These are phyloP conservation scores for Achroia grisella DNA, from an alignment of 1,140 invertebrate species.

Conservation along the genomic window DNA sequence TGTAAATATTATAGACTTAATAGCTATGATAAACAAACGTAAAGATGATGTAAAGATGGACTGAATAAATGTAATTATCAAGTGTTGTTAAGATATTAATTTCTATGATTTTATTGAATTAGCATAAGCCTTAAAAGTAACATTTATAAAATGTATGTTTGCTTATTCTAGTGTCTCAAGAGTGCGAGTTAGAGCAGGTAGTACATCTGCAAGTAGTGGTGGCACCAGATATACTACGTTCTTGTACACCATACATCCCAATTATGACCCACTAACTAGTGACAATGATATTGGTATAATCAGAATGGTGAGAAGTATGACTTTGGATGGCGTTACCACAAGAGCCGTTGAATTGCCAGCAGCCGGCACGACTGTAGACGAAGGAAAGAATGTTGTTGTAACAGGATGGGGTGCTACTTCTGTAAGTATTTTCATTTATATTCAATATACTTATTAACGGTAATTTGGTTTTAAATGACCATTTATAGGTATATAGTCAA, in stretches of 20 bases:
- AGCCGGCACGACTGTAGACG: conserved; percentile 9
- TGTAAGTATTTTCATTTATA: conserved; percentile 29
- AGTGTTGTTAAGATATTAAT: too few relatives aligned
- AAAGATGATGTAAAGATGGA: too few relatives aligned
- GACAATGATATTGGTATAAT: conserved; percentile 45
- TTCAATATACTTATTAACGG: neutral
- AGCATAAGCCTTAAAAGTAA: too few relatives aligned
- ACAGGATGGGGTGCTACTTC: conserved; percentile 56
- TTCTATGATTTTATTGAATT: too few relatives aligned
- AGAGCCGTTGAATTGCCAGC: conserved; percentile 19
- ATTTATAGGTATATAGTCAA: too few relatives aligned
- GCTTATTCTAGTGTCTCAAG: conserved; percentile 26
- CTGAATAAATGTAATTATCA: too few relatives aligned
- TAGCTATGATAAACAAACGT: too few relatives aligned
- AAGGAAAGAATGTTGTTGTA: conserved; percentile 30
- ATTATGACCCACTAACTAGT: conserved; percentile 31
- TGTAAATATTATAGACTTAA: too few relatives aligned
- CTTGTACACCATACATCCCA: conserved; percentile 31
- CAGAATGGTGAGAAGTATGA: conserved; percentile 17
- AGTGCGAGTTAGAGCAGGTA: conserved; percentile 34
- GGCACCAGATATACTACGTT: conserved; percentile 21
- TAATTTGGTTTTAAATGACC: too few relatives aligned
- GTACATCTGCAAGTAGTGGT: conserved; percentile 24
- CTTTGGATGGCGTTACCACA: conserved; percentile 25
- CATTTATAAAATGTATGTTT: too few relatives aligned